Evolutionary conservation across 2,797 vertebrate genomes (phyloP), one percentile per base, ranked within the genome.

Genomic region (Malurus splendens): DNA sequence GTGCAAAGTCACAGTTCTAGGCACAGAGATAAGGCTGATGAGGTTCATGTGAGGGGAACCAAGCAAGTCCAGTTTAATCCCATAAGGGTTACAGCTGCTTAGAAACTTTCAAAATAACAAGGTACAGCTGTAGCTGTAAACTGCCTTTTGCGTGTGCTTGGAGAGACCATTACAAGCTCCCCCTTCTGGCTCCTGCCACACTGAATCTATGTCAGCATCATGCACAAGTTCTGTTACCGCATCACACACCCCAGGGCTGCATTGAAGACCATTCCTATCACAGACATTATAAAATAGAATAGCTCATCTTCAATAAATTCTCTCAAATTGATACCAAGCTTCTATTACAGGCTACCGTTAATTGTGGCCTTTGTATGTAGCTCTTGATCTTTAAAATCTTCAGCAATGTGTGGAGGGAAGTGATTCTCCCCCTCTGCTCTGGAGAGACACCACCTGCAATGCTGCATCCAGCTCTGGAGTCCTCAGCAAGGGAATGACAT

Each of bases 131-230:
- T 18, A 39, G 39, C 23, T 30, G 8, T 33, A 75, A 65, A 60
- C 16, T 32, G 59, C 13, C 25, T 80, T 71, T 32, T 41, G 18
- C 0, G 0, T 19, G 30, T 6, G n/a, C 50, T 47, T 20, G 16
- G 27, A 67, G 15, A 59, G 14, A 62, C 0, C 2, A 67, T 16
- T 81, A 44, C 5, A 36, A 55, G 36, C 18, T 57, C 44, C 33
- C 50, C 12, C 39, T 75, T 66, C 52, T 67, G 28, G 27, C 27
- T 75, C n/a, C 38, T 62, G 45, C 1, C 38, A 67, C 17, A 12
- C 6, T 57, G 61, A 50, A 68, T 56, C 25, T 38, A 33, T 2
- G 14, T 28, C n/a, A 71, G 12, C 45, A 66, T 50, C 23, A 42
- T 4, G 30, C 3, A 48, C 5, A 68, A 70, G 9, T 55, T 48